Percentiles rank a stretch among this genome's conserved stretches.
Conservation (phyloP, 2,888 invertebrate species). For the Stegana nigrithorax region DNA sequence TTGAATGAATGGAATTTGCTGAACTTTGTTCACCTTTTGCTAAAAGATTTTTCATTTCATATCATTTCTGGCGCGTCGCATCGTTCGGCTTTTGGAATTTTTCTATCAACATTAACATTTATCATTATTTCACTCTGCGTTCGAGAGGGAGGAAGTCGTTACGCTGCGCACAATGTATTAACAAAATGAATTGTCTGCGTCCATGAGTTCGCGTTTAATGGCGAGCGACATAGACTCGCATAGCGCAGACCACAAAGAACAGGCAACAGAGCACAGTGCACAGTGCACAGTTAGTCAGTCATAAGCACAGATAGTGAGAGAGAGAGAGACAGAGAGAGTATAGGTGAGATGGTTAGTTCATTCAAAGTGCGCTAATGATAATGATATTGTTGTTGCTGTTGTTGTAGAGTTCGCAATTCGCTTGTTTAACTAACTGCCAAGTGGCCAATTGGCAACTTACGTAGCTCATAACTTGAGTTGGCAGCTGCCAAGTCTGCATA, state of each 20-base stretch:
- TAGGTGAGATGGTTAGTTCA: neutral
- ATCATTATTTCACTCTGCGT: slow-evolving; percentile 38
- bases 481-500: neutral
- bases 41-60: slow-evolving; percentile 28
- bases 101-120: slow-evolving; percentile 58
- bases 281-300: too few relatives aligned
- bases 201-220: slow-evolving; percentile 14
- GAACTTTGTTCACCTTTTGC: slow-evolving; percentile 56
- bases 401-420: too few relatives aligned
- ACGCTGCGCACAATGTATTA: too few relatives aligned
- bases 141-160: slow-evolving; percentile 23
- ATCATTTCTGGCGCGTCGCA: slow-evolving; percentile 1
- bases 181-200: neutral
- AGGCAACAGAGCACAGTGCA: too few relatives aligned
- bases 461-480: neutral
- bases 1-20: slow-evolving; percentile 53
- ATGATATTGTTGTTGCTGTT: slow-evolving; percentile 4
- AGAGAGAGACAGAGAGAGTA: too few relatives aligned
- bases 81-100: neutral
- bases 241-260: too few relatives aligned
- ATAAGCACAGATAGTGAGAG: too few relatives aligned
- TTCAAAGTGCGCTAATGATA: slow-evolving; percentile 8
- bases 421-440: neutral
- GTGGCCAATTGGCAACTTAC: slow-evolving; percentile 1
- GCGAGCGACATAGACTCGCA: neutral